phyloP scores from a whole-genome alignment of 2,888 invertebrate genomes.

The Diogma glabrata region DNA sequence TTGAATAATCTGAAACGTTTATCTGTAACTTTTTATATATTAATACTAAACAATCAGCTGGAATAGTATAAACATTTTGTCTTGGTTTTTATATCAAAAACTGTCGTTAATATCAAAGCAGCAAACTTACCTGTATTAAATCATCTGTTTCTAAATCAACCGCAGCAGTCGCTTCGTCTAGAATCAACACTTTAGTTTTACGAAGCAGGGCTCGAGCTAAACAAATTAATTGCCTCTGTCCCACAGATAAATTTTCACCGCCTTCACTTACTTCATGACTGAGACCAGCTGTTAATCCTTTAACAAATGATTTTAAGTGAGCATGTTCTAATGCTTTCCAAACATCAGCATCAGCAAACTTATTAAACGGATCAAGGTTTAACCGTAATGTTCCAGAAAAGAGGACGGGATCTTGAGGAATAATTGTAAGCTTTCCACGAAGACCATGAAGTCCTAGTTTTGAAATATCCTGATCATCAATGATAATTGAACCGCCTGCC shows the following conservation, averaged over 20 bases:
- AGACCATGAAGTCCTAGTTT: slow-evolving; percentile 75
- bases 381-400: slow-evolving; percentile 84
- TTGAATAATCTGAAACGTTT: no score
- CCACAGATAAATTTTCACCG: slow-evolving; percentile 84
- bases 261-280: slow-evolving; percentile 81
- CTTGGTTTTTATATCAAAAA: no score
- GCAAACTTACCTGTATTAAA: slow-evolving; percentile 63
- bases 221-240: slow-evolving; percentile 81
- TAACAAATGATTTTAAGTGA: slow-evolving; percentile 76
- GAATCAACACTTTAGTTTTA: slow-evolving; percentile 72
- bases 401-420: slow-evolving; percentile 86
- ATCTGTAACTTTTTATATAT: no score
- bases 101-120: no score
- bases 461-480: slow-evolving; percentile 74
- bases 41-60: no score
- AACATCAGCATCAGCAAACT: slow-evolving; percentile 65
- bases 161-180: slow-evolving; percentile 85
- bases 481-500: slow-evolving; percentile 65
- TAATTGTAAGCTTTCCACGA: slow-evolving; percentile 73
- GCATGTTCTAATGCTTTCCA: slow-evolving; percentile 84
- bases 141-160: slow-evolving; percentile 87
- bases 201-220: slow-evolving; percentile 72
- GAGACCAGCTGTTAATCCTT: slow-evolving; percentile 61
- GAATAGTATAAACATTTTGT: no score
- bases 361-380: slow-evolving; percentile 85